Base-by-base conservation (phyloP, 2,888 invertebrate species). In the Catocala nupta region DNA sequence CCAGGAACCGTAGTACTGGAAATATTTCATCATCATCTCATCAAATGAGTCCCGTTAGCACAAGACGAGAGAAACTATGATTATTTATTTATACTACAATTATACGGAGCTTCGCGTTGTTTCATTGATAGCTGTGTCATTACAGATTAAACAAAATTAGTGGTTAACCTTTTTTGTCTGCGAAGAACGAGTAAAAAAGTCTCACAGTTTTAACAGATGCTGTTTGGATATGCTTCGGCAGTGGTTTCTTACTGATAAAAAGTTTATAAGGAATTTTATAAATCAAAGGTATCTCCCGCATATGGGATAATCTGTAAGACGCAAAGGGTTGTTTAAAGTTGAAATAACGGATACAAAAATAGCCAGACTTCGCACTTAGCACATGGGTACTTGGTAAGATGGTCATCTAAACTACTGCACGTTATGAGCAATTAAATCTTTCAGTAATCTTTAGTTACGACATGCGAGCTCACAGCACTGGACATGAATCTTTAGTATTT, bases 1-100 rank as follows among this genome's bases (percentile, higher is more conserved):
- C 4, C 25, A 39, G 36, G 36, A 39, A 39, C 6, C 36, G 8
- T 9, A 36, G 9, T 33, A 16, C 1, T 48, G 9, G 10, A 48
- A 25, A 16, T 48, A 25, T 48, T 25, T 25, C 0, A 48, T 6
- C 10, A 51, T 50, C 13, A 16, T 54, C 8, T 5, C 33, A 44
- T 25, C 34, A 50, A 34, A 12, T 25, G 1, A 5, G 43, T 53
- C 16, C 53, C 53, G 53, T 53, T 53, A 53, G 4, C 5, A 52
- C 10, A 10, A 13, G 45, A 52, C 52, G 11, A 43, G 5, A 9
- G 39, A 42, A 5, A 39, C 42, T 50, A 50, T 39, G 12, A 50
- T 50, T 57, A 59, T 52, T 47, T 59, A 45, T 43, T 51, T 33
- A 45, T 45, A 47, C 45, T 13, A 52, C 52, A 59, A 59, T 59